Evolutionary conservation across 2,113 vertebrate genomes (phyloP).

Genomic region (Chrysemys picta): DNA sequence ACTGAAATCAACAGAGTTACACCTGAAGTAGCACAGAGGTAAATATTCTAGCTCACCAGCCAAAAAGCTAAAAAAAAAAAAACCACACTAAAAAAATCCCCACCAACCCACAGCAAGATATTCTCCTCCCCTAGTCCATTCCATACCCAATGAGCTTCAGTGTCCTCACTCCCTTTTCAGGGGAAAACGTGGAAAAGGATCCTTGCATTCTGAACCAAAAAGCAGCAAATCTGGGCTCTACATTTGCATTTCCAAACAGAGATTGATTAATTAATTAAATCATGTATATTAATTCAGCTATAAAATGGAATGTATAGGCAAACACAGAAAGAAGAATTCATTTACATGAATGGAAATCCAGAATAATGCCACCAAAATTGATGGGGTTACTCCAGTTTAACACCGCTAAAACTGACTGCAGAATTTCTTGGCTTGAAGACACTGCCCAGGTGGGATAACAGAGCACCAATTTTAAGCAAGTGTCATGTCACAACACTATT

Average conservation of each 20-base stretch:
- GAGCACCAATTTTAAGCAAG: background rate
- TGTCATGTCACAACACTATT: background rate
- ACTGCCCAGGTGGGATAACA: background rate
- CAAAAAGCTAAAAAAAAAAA: background rate
- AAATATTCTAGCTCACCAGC: background rate
- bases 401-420: background rate
- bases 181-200: background rate
- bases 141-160: background rate
- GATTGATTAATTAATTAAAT: conserved; percentile 1
- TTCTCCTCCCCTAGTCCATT: background rate
- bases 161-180: background rate
- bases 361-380: background rate
- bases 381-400: background rate
- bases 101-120: background rate
- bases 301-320: background rate
- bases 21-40: background rate
- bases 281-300: background rate
- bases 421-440: background rate
- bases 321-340: background rate
- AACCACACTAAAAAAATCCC: background rate
- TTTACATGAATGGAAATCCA: background rate
- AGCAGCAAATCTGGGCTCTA: accelerated
- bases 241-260: conserved; percentile 20
- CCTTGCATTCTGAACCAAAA: background rate
- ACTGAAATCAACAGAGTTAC: background rate